phyloP scores from a whole-genome alignment of 2,888 invertebrate species.

The Ophion costatus region DNA sequence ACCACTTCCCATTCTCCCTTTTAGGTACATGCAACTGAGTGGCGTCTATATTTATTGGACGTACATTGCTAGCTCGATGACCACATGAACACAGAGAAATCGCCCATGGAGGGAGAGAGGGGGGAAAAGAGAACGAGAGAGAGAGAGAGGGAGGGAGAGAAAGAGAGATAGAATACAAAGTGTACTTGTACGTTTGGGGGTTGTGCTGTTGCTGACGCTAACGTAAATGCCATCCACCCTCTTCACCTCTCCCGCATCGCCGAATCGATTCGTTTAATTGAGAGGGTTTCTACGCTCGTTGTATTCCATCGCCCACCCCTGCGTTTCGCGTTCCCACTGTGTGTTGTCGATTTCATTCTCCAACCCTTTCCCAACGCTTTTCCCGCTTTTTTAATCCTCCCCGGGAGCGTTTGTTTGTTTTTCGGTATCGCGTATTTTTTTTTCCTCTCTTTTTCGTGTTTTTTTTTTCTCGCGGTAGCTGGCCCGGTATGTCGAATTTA shows the following conservation, averaged over 20 bases:
- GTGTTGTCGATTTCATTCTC: slow-evolving; percentile 54
- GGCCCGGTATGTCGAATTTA: slow-evolving; percentile 75
- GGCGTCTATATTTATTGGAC: slow-evolving; percentile 70
- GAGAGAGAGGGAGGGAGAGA: slow-evolving; percentile 38
- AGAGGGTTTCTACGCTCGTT: slow-evolving; percentile 73
- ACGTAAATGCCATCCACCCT: slow-evolving; percentile 52
- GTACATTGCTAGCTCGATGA: slow-evolving; percentile 66
- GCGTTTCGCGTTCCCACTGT: slow-evolving; percentile 31
- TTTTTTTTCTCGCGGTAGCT: slow-evolving; percentile 41
- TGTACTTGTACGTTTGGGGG: slow-evolving; percentile 56
- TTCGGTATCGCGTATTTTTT: slow-evolving; percentile 19
- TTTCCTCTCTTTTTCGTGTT: slow-evolving; percentile 35
- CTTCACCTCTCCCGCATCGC: slow-evolving; percentile 47
- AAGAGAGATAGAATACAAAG: slow-evolving; percentile 54
- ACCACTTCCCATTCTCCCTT: slow-evolving; percentile 33
- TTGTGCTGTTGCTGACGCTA: slow-evolving; percentile 63
- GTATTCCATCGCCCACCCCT: slow-evolving; percentile 35
- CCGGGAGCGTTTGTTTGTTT: slow-evolving; percentile 38
- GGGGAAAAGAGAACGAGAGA: slow-evolving; percentile 33
- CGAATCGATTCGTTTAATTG: slow-evolving; percentile 79
- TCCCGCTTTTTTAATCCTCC: slow-evolving; percentile 15
- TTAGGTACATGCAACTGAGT: slow-evolving; percentile 61
- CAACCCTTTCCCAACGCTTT: slow-evolving; percentile 22
- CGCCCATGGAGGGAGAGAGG: slow-evolving; percentile 34
- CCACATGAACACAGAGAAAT: slow-evolving; percentile 49